Conservation (phyloP, 2,888 invertebrate species). For the Panopea generosa region DNA sequence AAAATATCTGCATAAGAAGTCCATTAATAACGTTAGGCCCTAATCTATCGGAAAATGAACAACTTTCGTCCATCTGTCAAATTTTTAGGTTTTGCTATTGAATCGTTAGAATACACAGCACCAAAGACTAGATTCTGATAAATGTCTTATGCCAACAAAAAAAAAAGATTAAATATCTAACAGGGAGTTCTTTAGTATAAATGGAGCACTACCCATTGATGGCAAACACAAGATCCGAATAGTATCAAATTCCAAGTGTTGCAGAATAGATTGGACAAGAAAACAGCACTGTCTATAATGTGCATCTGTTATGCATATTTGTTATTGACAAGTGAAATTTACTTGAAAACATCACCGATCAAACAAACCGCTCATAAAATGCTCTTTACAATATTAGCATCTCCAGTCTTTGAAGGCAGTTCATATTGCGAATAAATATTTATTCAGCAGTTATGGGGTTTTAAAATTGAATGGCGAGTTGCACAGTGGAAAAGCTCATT, state of each 20-base stretch:
- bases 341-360: constrained; percentile 16
- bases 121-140: constrained; percentile 15
- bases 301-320: too few species aligned
- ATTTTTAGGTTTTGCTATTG: too few species aligned
- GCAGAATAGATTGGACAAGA: too few species aligned
- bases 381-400: constrained; percentile 13
- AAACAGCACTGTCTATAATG: too few species aligned
- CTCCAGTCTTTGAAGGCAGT: constrained; percentile 12
- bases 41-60: constrained; percentile 4
- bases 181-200: too few species aligned
- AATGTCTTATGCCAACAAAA: constrained; percentile 22
- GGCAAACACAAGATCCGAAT: too few species aligned
- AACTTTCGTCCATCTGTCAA: constrained; percentile 6
- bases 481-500: constrained; percentile 4
- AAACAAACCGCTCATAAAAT: constrained; percentile 27
- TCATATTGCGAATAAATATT: constrained; percentile 36
- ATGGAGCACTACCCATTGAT: too few species aligned
- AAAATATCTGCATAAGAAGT: constrained; percentile 10
- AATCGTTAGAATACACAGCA: too few species aligned
- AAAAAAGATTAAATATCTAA: too few species aligned
- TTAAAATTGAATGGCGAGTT: constrained; percentile 12
- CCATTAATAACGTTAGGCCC: constrained; percentile 5
- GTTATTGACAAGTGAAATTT: constrained; percentile 12
- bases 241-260: too few species aligned
- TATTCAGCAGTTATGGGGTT: constrained; percentile 35